phyloP scores from a whole-genome alignment of 2,797 vertebrate species.

The Danio aesculapii region DNA sequence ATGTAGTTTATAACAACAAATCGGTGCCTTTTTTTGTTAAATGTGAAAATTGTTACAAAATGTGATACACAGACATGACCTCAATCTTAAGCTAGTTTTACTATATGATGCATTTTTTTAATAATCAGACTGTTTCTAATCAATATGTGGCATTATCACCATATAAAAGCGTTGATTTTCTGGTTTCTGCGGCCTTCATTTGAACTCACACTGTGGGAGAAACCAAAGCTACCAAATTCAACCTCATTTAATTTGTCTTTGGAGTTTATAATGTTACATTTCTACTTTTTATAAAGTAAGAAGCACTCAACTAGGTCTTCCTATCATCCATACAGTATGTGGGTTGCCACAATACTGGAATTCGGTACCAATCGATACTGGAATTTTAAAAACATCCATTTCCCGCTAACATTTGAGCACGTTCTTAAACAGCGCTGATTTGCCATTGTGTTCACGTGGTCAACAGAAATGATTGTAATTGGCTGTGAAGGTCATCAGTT shows the following conservation, averaged over 20 bases:
- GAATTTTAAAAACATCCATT: no score
- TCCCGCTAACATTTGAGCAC: no score
- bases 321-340: not conserved
- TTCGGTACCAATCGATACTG: no score
- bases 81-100: conserved; percentile 57
- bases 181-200: conserved; percentile 9
- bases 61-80: conserved; percentile 56
- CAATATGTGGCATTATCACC: conserved; percentile 38
- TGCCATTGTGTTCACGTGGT: no score
- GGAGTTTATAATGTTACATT: conserved; percentile 9
- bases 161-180: conserved; percentile 31
- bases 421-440: no score
- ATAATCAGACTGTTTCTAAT: conserved; percentile 63
- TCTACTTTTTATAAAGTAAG: not conserved
- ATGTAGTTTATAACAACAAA: not conserved
- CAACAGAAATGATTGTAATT: no score
- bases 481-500: no score
- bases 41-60: conserved; percentile 59
- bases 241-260: not conserved
- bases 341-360: no score
- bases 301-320: conserved; percentile 9
- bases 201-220: conserved; percentile 14
- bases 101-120: conserved; percentile 21
- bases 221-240: conserved; percentile 6
- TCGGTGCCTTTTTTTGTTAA: conserved; percentile 72